phyloP scores from a whole-genome alignment of 2,888 invertebrate species.

The Diaperis boleti region DNA sequence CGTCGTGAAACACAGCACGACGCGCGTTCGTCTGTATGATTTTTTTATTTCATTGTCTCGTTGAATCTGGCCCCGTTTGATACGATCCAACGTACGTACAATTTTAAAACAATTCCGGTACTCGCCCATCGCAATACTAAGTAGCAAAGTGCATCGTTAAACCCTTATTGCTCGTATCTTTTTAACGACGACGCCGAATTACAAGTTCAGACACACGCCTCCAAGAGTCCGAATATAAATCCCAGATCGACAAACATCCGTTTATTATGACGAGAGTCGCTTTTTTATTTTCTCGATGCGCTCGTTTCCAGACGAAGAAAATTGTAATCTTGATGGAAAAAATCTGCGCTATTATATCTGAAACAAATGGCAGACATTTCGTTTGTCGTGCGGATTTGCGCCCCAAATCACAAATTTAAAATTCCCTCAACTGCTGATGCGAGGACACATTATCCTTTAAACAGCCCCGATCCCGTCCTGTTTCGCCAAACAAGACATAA shows the following conservation, averaged over 20 bases:
- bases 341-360: neutral
- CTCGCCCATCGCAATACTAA: neutral
- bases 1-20: slow-evolving; percentile 35
- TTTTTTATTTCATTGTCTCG: slow-evolving; percentile 32
- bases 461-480: slow-evolving; percentile 24
- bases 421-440: slow-evolving; percentile 11
- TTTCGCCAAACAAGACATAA: slow-evolving; percentile 21
- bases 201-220: neutral
- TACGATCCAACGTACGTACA: slow-evolving; percentile 13
- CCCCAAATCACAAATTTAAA: slow-evolving; percentile 18
- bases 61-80: slow-evolving; percentile 11
- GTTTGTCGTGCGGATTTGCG: slow-evolving; percentile 9
- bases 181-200: slow-evolving; percentile 5
- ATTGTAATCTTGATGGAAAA: neutral
- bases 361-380: neutral
- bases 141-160: slow-evolving; percentile 17
- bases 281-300: too few relatives aligned
- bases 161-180: slow-evolving; percentile 9
- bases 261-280: too few relatives aligned
- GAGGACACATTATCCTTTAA: slow-evolving; percentile 21
- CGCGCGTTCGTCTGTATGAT: slow-evolving; percentile 35
- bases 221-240: slow-evolving; percentile 4
- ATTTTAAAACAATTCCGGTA: slow-evolving; percentile 16
- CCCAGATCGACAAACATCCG: neutral
- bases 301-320: neutral